phyloP scores from a whole-genome alignment of 2,888 invertebrate genomes.

The Hypercompe scribonia region DNA sequence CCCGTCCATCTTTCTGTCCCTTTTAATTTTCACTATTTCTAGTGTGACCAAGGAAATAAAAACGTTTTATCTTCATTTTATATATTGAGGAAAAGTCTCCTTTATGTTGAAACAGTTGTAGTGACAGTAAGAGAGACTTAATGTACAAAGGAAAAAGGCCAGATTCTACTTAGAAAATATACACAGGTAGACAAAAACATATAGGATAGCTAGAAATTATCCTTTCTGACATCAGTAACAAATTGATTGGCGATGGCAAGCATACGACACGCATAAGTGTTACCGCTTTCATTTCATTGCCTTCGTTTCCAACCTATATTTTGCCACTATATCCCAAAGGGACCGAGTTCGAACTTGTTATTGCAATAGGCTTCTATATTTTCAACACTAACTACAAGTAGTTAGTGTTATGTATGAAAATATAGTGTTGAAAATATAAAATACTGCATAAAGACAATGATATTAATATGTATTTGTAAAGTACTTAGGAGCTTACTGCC shows the following conservation, averaged over 20 bases:
- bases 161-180: neutral
- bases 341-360: neutral
- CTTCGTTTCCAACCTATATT: neutral
- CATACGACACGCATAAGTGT: too few relatives aligned
- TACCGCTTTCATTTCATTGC: neutral
- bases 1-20: constrained; percentile 38
- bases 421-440: too few relatives aligned
- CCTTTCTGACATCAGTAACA: too few relatives aligned
- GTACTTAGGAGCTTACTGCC: too few relatives aligned
- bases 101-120: constrained; percentile 19
- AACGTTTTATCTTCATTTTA: constrained; percentile 24
- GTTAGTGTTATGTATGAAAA: too few relatives aligned
- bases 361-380: too few relatives aligned
- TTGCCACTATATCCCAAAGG: neutral
- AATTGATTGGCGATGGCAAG: too few relatives aligned
- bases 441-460: too few relatives aligned
- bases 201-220: too few relatives aligned
- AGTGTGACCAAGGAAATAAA: constrained; percentile 32
- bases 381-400: too few relatives aligned
- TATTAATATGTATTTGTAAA: too few relatives aligned
- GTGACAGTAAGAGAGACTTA: constrained; percentile 1
- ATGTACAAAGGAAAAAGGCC: neutral
- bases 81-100: constrained; percentile 28
- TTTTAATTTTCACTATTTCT: constrained; percentile 47
- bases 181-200: neutral